Conservation (phyloP, 2,113 vertebrate species). For the Apodemus speciosus region DNA sequence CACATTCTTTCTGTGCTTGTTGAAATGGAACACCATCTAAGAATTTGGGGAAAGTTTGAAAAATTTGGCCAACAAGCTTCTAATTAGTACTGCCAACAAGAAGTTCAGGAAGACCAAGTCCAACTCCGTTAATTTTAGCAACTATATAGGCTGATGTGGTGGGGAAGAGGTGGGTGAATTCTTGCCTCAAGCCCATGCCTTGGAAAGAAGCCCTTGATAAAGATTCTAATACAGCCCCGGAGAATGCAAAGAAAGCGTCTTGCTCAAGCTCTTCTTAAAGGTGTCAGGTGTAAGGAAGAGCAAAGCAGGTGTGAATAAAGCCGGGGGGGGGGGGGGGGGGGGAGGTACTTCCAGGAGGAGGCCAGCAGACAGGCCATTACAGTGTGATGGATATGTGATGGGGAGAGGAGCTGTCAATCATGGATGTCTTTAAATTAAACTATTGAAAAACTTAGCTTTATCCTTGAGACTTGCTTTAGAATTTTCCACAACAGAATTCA, state of each 20-base stretch:
- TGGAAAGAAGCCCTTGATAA: background rate
- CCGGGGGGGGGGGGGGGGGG: too few species aligned
- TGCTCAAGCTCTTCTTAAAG: background rate
- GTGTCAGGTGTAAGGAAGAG: background rate
- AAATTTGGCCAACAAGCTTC: background rate
- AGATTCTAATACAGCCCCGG: background rate
- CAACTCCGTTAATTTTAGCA: background rate
- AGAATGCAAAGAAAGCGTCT: background rate
- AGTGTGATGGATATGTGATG: background rate
- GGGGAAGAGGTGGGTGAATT: background rate
- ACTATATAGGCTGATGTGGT: accelerated
- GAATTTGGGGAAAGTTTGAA: conserved; percentile 28
- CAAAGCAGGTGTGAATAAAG: background rate
- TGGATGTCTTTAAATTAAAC: background rate
- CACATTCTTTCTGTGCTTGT: background rate
- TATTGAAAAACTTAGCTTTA: background rate
- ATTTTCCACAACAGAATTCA: background rate
- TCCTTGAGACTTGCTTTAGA: background rate
- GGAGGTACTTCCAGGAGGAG: background rate
- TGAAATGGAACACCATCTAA: conserved; percentile 25
- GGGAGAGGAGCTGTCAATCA: background rate
- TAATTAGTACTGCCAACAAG: background rate
- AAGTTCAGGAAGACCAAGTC: background rate
- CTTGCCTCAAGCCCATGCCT: accelerated
- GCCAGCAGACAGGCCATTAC: background rate